These are phyloP conservation scores for Bombus ignitus DNA, from an alignment of 1,140 invertebrate genomes.

Conservation along the genomic window DNA sequence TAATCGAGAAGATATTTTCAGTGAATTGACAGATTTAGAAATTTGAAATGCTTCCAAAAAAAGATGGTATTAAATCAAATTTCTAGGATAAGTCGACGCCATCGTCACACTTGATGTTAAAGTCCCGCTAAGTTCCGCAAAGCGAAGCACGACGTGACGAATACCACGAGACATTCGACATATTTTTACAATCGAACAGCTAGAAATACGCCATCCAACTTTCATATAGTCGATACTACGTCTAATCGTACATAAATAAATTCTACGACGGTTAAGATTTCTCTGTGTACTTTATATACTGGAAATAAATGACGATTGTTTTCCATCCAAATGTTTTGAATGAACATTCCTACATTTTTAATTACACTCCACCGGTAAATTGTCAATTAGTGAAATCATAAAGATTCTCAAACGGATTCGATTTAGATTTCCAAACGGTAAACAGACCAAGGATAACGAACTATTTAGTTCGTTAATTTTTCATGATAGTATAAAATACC, in stretches of 20 bases:
- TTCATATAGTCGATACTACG: not conserved
- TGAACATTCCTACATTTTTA: not conserved
- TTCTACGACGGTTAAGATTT: not conserved
- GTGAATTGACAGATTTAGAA: not conserved
- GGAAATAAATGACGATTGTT: no score
- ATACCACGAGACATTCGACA: conserved; percentile 22
- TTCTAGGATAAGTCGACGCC: conserved; percentile 8
- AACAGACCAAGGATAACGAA: conserved; percentile 45
- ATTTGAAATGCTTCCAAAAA: not conserved
- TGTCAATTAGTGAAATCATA: not conserved
- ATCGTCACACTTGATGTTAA: conserved; percentile 12
- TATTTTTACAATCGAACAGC: not conserved
- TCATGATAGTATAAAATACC: not conserved
- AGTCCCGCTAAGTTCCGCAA: conserved; percentile 57
- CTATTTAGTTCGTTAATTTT: not conserved
- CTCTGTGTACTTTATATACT: not conserved
- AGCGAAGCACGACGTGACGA: conserved; percentile 9
- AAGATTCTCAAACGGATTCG: not conserved
- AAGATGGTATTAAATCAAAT: conserved; percentile 1
- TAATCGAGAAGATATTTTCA: not conserved
- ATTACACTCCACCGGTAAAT: not conserved
- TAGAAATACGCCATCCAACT: not conserved
- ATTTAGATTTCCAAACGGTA: not conserved
- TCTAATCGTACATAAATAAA: not conserved
- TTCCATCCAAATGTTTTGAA: not conserved